Evolutionary conservation across 2,113 vertebrate species (phyloP).

Genomic region (Stigmatopora nigra): DNA sequence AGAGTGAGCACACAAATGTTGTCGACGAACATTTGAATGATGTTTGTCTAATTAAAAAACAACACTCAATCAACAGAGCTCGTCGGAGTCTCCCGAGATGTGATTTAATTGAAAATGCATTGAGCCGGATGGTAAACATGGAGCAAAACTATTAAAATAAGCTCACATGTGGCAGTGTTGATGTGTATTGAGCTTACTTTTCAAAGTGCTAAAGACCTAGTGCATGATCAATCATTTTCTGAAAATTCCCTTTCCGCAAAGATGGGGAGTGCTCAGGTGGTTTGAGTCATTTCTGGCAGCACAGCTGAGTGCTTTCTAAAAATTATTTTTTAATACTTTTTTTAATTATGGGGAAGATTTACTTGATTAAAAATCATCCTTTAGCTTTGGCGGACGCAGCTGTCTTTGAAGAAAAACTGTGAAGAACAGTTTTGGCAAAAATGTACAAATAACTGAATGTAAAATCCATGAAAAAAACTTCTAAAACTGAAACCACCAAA

Average conservation of each 20-base stretch:
- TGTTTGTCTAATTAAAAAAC: constrained; percentile 9
- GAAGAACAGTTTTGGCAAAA: no score
- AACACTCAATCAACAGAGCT: background rate
- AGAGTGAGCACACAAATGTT: background rate
- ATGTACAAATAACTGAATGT: no score
- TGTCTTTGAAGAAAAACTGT: no score
- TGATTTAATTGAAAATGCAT: constrained; percentile 7
- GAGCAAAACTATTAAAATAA: constrained; percentile 17
- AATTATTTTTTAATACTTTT: background rate
- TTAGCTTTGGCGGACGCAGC: no score
- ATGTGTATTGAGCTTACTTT: constrained; percentile 39
- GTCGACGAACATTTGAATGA: background rate
- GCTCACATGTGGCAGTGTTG: constrained; percentile 47
- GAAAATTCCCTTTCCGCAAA: constrained; percentile 22
- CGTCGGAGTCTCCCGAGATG: background rate
- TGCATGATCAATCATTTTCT: constrained; percentile 37
- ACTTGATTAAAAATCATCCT: no score
- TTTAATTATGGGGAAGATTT: no score
- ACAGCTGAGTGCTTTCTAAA: constrained; percentile 35
- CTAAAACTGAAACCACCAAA: no score
- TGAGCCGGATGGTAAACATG: background rate
- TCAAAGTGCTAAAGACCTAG: constrained; percentile 36
- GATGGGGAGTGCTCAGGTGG: constrained; percentile 34
- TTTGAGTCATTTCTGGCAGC: constrained; percentile 30
- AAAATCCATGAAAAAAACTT: no score